phyloP scores from a whole-genome alignment of 1,140 invertebrate species.

The Drosophila sucinea region DNA sequence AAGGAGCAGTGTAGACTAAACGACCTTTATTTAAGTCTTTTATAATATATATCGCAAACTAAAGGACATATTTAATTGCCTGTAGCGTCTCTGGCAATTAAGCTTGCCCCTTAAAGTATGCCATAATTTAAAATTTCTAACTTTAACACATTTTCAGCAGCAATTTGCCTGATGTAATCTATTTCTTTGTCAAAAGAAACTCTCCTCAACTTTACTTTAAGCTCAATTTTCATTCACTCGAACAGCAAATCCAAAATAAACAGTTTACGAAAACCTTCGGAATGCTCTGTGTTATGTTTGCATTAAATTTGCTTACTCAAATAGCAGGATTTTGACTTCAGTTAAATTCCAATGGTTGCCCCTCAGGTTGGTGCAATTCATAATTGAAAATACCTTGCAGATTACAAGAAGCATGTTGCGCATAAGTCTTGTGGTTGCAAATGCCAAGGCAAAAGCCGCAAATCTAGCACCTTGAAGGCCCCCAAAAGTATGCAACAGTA shows the following conservation, averaged over 20 bases:
- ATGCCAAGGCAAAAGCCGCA: conserved; percentile 14
- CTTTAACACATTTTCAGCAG: too few relatives aligned
- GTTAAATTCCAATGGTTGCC: neutral
- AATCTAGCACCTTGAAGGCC: conserved; percentile 9
- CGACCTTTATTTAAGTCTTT: too few relatives aligned
- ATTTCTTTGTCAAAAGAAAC: neutral
- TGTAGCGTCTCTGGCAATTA: too few relatives aligned
- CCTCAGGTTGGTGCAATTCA: conserved; percentile 1
- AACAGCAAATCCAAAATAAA: neutral
- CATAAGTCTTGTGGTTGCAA: neutral
- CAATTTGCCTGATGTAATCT: too few relatives aligned
- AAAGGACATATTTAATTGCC: too few relatives aligned
- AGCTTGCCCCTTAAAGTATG: too few relatives aligned
- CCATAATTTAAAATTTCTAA: too few relatives aligned
- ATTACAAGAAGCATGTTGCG: neutral
- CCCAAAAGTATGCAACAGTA: conserved; percentile 15
- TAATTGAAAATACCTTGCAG: conserved; percentile 9
- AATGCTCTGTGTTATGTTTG: neutral
- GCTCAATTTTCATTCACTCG: neutral
- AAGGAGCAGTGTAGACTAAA: too few relatives aligned
- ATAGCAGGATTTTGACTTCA: neutral
- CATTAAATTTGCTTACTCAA: conserved; percentile 2
- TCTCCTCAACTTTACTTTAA: neutral
- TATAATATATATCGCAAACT: too few relatives aligned
- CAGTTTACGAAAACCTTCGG: neutral